phyloP scores from a whole-genome alignment of 1,140 invertebrate species.

The Anastrepha obliqua region DNA sequence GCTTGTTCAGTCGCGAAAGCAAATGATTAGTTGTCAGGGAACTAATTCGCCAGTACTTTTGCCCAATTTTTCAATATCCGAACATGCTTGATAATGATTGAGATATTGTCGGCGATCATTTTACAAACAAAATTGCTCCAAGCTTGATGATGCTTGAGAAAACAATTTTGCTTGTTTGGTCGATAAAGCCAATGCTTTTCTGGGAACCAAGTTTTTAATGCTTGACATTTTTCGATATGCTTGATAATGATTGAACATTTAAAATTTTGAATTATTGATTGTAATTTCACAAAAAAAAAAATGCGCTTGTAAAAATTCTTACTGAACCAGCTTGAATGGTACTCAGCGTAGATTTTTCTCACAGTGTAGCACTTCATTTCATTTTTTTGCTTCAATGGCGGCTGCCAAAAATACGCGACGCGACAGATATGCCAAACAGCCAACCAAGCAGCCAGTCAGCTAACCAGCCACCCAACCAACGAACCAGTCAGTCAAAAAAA shows the following conservation, averaged over 20 bases:
- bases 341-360: not conserved
- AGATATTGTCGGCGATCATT: too few relatives aligned
- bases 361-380: not conserved
- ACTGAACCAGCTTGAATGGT: not conserved
- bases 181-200: too few relatives aligned
- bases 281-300: too few relatives aligned
- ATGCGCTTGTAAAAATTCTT: too few relatives aligned
- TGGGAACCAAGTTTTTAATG: not conserved
- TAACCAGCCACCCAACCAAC: not conserved
- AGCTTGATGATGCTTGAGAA: not conserved
- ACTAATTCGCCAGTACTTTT: too few relatives aligned
- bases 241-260: not conserved
- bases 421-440: not conserved
- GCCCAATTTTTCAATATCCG: not conserved
- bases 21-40: too few relatives aligned
- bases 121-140: not conserved
- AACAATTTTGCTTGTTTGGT: too few relatives aligned
- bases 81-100: not conserved
- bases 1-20: too few relatives aligned
- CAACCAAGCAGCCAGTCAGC: not conserved
- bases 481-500: not conserved
- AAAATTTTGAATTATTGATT: not conserved
- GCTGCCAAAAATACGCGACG: constrained; percentile 25
- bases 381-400: constrained; percentile 37
- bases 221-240: not conserved